Conservation (phyloP, 2,888 invertebrate genomes). For the Ormyrus rosae region DNA sequence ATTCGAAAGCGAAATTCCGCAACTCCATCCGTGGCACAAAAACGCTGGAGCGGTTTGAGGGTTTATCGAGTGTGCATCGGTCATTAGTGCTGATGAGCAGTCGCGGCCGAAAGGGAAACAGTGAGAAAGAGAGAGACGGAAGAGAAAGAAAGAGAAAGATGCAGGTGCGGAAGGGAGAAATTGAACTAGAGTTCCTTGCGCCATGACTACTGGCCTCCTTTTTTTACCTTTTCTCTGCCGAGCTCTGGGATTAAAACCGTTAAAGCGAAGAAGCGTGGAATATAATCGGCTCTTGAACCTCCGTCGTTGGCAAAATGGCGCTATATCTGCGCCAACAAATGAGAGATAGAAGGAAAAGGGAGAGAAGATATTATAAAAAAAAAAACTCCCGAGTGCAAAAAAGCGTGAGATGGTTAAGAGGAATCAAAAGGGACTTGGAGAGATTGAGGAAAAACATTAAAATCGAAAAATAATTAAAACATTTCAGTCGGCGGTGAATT, state of each 20-base stretch:
- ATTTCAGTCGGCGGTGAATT: too few relatives aligned
- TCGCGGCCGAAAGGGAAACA: constrained; percentile 8
- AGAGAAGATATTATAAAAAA: constrained; percentile 5
- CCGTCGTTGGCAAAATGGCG: constrained; percentile 24
- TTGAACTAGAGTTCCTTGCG: constrained; percentile 22
- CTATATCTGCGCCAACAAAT: neutral
- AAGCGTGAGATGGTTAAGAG: neutral
- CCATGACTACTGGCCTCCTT: neutral
- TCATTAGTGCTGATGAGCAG: constrained; percentile 46
- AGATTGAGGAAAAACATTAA: neutral
- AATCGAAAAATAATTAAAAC: too few relatives aligned
- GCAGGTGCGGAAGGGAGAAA: neutral
- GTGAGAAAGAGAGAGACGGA: neutral
- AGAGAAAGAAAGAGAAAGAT: neutral
- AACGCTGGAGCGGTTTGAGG: constrained; percentile 21
- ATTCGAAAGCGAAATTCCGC: constrained; percentile 22
- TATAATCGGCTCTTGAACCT: constrained; percentile 56
- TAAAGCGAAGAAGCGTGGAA: constrained; percentile 22
- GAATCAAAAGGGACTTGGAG: neutral
- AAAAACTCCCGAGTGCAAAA: neutral
- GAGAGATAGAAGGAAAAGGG: neutral
- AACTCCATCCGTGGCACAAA: neutral
- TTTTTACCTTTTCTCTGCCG: neutral
- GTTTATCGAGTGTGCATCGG: constrained; percentile 42
- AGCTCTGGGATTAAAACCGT: constrained; percentile 30